Conservation (phyloP, 2,797 vertebrate species). For the Champsocephalus esox region DNA sequence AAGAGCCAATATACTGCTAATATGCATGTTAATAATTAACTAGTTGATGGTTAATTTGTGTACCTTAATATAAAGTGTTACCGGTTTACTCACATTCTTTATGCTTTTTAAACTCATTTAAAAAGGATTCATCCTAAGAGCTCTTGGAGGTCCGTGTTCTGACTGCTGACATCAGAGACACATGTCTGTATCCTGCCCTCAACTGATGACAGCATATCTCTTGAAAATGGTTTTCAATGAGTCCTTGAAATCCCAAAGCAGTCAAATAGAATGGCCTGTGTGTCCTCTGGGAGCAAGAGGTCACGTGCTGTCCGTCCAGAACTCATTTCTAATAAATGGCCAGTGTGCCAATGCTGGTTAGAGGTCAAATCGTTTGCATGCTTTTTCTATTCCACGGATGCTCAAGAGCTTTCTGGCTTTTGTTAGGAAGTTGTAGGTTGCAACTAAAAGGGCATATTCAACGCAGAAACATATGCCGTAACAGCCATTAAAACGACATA, state of each 20-base stretch:
- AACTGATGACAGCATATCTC: constrained; percentile 81
- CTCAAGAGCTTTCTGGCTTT: constrained; percentile 23
- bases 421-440: background rate
- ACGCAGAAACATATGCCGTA: background rate
- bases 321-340: constrained; percentile 82
- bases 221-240: constrained; percentile 66
- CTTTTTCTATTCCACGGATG: constrained; percentile 43
- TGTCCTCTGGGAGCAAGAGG: constrained; percentile 72
- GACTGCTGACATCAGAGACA: constrained; percentile 64
- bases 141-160: constrained; percentile 63
- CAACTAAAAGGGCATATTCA: background rate
- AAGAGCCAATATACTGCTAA: too few species aligned
- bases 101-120: constrained; percentile 20
- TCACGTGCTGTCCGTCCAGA: constrained; percentile 69
- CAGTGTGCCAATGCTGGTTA: constrained; percentile 63
- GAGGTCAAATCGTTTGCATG: constrained; percentile 81
- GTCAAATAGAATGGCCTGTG: constrained; percentile 71
- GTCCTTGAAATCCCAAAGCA: constrained; percentile 76
- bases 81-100: background rate
- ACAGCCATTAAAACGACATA: background rate
- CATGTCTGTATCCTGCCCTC: constrained; percentile 61
- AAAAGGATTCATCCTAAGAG: constrained; percentile 41
- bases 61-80: too few species aligned
- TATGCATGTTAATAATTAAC: too few species aligned
- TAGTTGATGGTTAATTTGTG: too few species aligned